phyloP scores from a whole-genome alignment of 37 sponge, comb jelly and placozoan genomes.

The Haliclona indistincta region DNA sequence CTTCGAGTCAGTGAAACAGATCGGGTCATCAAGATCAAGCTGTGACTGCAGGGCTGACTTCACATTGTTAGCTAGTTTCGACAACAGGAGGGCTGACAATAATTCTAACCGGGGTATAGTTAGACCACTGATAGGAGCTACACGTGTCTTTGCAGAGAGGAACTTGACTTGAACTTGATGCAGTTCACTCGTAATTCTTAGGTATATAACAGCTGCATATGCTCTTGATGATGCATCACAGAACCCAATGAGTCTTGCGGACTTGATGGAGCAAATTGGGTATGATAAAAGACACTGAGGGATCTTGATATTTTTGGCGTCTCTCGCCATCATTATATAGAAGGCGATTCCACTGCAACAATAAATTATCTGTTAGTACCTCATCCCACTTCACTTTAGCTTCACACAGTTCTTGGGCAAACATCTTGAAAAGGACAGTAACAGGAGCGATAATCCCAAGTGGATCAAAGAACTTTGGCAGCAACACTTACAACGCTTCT shows the following conservation, averaged over 20 bases:
- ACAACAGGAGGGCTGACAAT: slow-evolving; percentile 3
- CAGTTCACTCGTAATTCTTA: background rate
- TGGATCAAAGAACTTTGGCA: slow-evolving; percentile 21
- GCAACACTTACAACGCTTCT: slow-evolving; percentile 6
- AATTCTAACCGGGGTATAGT: slow-evolving; percentile 9
- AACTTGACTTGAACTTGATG: background rate
- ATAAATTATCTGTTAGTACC: background rate
- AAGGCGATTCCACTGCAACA: background rate
- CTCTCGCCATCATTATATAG: background rate
- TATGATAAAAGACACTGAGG: background rate
- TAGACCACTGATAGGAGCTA: background rate
- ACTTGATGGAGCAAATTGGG: too few species aligned
- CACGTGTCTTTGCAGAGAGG: background rate
- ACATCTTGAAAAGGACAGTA: slow-evolving; percentile 1
- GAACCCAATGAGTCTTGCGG: background rate
- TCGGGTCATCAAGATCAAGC: background rate
- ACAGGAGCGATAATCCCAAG: slow-evolving; percentile 9
- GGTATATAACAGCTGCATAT: slow-evolving; percentile 13
- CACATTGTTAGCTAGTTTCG: background rate
- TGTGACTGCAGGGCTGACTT: slow-evolving; percentile 1
- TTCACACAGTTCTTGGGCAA: slow-evolving; percentile 10
- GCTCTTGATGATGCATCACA: slow-evolving; percentile 11
- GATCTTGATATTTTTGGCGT: background rate
- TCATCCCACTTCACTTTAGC: slow-evolving; percentile 2
- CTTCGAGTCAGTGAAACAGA: slow-evolving; percentile 18